A percentile compares a stretch with the other conserved stretches of the same genome.
Evolutionary conservation across 1,140 invertebrate species (phyloP).

Genomic region (Sinella curviseta): DNA sequence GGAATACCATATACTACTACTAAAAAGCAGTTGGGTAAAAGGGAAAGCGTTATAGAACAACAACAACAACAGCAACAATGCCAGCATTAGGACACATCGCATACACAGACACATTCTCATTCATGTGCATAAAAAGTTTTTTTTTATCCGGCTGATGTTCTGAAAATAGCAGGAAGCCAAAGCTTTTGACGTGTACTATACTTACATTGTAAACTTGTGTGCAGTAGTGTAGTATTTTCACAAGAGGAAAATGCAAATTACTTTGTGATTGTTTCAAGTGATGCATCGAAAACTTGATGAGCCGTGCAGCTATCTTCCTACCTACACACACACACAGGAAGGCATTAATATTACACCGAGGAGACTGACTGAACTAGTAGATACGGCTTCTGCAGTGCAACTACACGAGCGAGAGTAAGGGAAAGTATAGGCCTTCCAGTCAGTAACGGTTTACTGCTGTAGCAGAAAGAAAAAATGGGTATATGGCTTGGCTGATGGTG

Average conservation of each 20-base stretch:
- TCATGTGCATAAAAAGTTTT: neutral
- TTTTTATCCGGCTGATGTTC: neutral
- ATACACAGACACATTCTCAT: neutral
- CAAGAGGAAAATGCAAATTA: neutral
- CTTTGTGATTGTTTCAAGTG: conserved; percentile 19
- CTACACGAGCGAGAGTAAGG: too few species aligned
- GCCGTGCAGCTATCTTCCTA: neutral
- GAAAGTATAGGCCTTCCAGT: too few species aligned
- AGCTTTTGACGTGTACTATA: too few species aligned
- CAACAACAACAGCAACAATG: neutral
- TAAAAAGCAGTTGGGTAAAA: neutral
- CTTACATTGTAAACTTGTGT: too few species aligned
- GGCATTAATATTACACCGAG: neutral
- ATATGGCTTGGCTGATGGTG: too few species aligned
- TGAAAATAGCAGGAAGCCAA: neutral
- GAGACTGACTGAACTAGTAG: neutral
- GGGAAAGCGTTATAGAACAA: neutral
- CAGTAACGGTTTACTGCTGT: too few species aligned
- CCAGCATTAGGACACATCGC: neutral
- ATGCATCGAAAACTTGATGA: conserved; percentile 3
- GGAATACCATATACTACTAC: neutral
- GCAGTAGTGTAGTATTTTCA: neutral
- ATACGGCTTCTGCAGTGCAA: too few species aligned
- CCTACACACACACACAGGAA: neutral
- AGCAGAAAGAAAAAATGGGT: too few species aligned